Base-by-base conservation (phyloP, 2,888 invertebrate species). In the Gisinianus flammeolus region DNA sequence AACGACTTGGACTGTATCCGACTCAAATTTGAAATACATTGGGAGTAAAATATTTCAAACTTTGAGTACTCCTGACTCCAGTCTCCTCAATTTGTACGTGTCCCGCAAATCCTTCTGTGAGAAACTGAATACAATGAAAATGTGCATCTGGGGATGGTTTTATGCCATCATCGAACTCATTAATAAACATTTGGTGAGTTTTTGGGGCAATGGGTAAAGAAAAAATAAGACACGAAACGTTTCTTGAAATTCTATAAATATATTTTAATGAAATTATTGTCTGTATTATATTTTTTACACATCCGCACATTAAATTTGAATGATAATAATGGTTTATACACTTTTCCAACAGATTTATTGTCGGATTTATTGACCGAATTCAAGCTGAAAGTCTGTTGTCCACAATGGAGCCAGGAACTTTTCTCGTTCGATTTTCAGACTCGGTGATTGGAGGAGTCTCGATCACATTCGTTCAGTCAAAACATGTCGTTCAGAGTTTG, bases 101-200 rank as follows among this genome's bases (percentile, higher is more conserved):
- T 54, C 54, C n/a, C 5, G 54, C 19, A 54, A 54, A 54, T 16
- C 6, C 16, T 54, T 54, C n/a, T 54, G 54, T 54, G 54, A 54
- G 16, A 54, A 54, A 19, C 54, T 54, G 8, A 54, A 12, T n/a
- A 22, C 69, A 8, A 22, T 26, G 2, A n/a, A 26, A 54, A 52
- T 26, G 19, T 26, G 70, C 12, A 12, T 44, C 8, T 70, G 70
- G 70, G 70, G 54, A 70, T 70, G 70, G 70, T 70, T 70, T 35
- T 70, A 70, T 26, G 35, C 70, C n/a, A 52, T 44, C 19, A 70
- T 70, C 28, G 70, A 70, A n/a, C 44, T 70, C 0, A 70, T 35
- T 16, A 52, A 70, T 28, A 33, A 52, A 52, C 70, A 70, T 28
- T 24, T 70, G 10, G 24, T 2, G 10, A 52, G 26, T 6, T 70